These are phyloP conservation scores for Cygnus buccinator DNA, from an alignment of 2,113 vertebrate species.

Conservation along the genomic window DNA sequence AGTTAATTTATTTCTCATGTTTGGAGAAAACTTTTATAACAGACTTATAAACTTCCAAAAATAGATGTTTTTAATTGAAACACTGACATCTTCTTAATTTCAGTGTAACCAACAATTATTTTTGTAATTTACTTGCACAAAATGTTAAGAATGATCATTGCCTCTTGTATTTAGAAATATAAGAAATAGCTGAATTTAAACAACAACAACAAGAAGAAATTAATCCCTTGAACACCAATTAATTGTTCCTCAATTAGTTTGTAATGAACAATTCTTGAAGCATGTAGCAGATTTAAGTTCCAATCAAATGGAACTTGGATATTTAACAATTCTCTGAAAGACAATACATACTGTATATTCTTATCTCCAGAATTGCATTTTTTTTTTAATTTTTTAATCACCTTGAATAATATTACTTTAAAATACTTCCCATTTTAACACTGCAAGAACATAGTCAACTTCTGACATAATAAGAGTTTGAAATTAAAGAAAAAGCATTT, in stretches of 20 bases:
- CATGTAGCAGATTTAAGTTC: not conserved
- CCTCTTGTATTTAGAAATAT: not conserved
- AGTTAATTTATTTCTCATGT: constrained; percentile 49
- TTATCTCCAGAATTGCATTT: not conserved
- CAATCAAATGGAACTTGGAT: not conserved
- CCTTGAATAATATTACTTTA: not conserved
- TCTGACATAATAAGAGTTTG: not conserved
- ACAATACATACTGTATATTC: not conserved
- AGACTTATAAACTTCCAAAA: constrained; percentile 31
- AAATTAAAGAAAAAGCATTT: not conserved
- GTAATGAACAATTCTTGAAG: not conserved
- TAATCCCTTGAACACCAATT: not conserved
- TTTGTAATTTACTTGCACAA: constrained; percentile 44
- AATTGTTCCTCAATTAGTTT: not conserved
- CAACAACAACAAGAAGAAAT: not conserved
- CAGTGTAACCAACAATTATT: constrained; percentile 27
- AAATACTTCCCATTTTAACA: not conserved
- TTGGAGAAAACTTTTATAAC: constrained; percentile 17
- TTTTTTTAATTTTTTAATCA: not conserved
- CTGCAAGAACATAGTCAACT: not conserved
- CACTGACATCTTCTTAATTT: constrained; percentile 35
- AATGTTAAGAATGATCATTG: constrained; percentile 23
- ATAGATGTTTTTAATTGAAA: constrained; percentile 23
- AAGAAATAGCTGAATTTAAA: constrained; percentile 13
- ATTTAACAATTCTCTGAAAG: not conserved